Percentiles rank a stretch among this genome's conserved stretches.
Evolutionary conservation across 2,113 vertebrate species (phyloP).

Genomic region (Ctenomys sociabilis): DNA sequence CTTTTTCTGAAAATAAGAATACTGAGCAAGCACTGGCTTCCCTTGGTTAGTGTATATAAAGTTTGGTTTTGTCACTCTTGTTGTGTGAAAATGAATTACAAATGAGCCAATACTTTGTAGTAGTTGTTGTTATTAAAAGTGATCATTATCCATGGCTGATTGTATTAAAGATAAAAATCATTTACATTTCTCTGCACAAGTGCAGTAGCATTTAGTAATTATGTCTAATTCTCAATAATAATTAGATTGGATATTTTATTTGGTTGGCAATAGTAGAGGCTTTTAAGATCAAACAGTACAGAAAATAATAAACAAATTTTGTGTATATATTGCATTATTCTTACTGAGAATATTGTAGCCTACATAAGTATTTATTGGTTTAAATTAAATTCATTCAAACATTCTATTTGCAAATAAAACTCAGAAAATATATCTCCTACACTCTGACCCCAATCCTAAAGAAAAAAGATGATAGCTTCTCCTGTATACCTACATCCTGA

Average conservation of each 20-base stretch:
- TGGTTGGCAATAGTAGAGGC: background rate
- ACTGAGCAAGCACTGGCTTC: background rate
- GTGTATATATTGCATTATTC: background rate
- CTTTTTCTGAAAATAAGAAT: conserved; percentile 42
- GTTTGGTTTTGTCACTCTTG: background rate
- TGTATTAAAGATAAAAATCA: conserved; percentile 33
- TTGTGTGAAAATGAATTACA: background rate
- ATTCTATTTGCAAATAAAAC: background rate
- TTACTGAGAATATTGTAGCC: background rate
- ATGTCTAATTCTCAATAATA: background rate
- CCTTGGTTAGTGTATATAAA: background rate
- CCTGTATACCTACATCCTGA: background rate
- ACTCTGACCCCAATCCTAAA: background rate
- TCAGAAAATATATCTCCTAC: background rate
- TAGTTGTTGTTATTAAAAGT: background rate
- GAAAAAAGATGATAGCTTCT: background rate
- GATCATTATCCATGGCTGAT: background rate
- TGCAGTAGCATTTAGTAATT: background rate
- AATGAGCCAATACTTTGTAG: background rate
- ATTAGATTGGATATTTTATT: background rate
- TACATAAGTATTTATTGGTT: conserved; percentile 8
- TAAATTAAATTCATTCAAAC: conserved; percentile 1
- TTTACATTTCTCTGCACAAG: background rate
- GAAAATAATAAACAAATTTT: background rate
- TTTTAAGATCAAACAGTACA: background rate